Base-by-base conservation (phyloP, 2,888 invertebrate genomes). In the Graphium colonna region DNA sequence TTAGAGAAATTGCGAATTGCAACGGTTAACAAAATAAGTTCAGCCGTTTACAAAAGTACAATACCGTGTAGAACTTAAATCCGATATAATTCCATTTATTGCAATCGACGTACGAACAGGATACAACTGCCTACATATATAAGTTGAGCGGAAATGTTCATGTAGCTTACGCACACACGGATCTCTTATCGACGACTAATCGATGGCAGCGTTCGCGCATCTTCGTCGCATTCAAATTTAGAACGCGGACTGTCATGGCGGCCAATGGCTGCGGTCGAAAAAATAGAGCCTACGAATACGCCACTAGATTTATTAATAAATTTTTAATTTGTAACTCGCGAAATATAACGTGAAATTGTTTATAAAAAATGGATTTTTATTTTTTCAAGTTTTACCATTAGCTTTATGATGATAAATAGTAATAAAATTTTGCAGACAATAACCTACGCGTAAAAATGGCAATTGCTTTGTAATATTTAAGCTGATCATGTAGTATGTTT, bases 201-300 rank as follows among this genome's bases (percentile, higher is more conserved):
- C 86, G 77, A 65, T 63, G 60, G 60, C 55, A 56, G 73, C 83
- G 82, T 75, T 74, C 75, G 82, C 82, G 83, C 85, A 86, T 86
- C 86, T 83, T 77, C 75, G 62, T 66, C 80, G 83, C 82, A 87
- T 88, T 88, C 82, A 88, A 88, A 88, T 85, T 86, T 84, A 72
- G 80, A 82, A 75, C 75, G 74, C 72, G 64, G 75, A 80, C 79
- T 75, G 79, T 83, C 82, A 83, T 83, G 80, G 81, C 82, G 75
- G 76, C 78, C 72, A 67, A 72, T 67, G 68, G 64, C 67, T 69
- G 70, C 67, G 71, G 74, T 76, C 75, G 71, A 79, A 80, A 77
- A 71, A 68, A 62, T 64, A 60, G 64, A 64, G 64, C 61, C 57
- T 26, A 18, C n/a, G n/a, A n/a, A n/a, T n/a, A n/a, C n/a, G n/a